Conservation (phyloP, 2,888 invertebrate genomes). For the Glomeris marginata region DNA sequence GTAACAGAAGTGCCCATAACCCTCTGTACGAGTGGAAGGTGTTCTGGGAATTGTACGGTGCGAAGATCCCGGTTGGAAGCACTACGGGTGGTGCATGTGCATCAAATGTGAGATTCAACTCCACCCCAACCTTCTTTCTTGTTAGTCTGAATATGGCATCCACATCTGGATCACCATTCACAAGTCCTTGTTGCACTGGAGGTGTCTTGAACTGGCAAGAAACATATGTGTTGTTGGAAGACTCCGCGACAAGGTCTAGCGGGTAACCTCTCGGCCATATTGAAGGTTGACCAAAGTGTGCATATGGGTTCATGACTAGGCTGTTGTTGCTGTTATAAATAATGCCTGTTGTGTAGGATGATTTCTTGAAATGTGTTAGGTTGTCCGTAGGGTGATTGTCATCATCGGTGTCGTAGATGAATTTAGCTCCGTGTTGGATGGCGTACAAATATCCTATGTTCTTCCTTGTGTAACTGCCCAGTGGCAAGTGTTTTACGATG, state of each 20-base stretch:
- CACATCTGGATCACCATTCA: constrained; percentile 8
- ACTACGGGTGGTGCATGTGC: constrained; percentile 7
- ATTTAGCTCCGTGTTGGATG: constrained; percentile 12
- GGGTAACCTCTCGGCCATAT: constrained; percentile 11
- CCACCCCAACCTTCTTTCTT: background rate
- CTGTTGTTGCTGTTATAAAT: constrained; percentile 1
- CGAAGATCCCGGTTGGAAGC: constrained; percentile 9
- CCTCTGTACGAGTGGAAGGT: constrained; percentile 3
- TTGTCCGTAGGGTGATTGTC: constrained; percentile 5
- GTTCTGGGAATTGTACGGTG: constrained; percentile 9
- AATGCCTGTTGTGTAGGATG: constrained; percentile 2
- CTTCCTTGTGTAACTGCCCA: constrained; percentile 11
- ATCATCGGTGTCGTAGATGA: constrained; percentile 14
- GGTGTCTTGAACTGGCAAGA: constrained; percentile 5
- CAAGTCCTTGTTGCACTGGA: constrained; percentile 8
- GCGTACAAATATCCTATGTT: constrained; percentile 14
- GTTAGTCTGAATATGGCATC: constrained; percentile 9
- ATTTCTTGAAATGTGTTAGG: background rate
- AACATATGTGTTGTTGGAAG: constrained; percentile 1
- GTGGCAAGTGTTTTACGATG: constrained; percentile 6
- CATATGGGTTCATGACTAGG: constrained; percentile 7
- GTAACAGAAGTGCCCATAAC: constrained; percentile 6
- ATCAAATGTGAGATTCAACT: constrained; percentile 7
- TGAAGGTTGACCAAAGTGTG: constrained; percentile 11
- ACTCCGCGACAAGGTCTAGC: background rate